phyloP scores from a whole-genome alignment of 2,888 invertebrate genomes.

The Odontomyia ornata region DNA sequence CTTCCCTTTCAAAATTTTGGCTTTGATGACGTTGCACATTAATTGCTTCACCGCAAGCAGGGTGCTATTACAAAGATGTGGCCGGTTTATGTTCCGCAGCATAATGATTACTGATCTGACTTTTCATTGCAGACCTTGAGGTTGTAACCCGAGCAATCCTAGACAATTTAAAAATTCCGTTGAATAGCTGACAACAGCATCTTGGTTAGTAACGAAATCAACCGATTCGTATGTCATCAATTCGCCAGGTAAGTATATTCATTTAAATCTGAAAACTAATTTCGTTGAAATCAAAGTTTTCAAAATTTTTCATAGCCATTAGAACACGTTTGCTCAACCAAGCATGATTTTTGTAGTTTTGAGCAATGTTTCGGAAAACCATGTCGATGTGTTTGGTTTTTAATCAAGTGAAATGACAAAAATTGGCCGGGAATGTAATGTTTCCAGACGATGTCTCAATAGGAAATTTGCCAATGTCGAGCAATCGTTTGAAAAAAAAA shows the following conservation, averaged over 20 bases:
- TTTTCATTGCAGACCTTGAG: constrained; percentile 52
- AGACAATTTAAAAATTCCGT: constrained; percentile 51
- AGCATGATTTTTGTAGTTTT: constrained; percentile 47
- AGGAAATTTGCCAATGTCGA: constrained; percentile 52
- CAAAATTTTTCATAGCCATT: constrained; percentile 50
- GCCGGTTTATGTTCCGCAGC: constrained; percentile 54
- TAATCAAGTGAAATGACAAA: constrained; percentile 50
- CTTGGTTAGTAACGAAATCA: constrained; percentile 46
- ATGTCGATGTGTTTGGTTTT: constrained; percentile 53
- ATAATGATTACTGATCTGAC: constrained; percentile 53
- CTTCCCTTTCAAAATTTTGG: too few relatives aligned
- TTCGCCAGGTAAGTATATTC: constrained; percentile 42
- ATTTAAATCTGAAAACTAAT: constrained; percentile 47
- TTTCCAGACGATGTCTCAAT: constrained; percentile 51
- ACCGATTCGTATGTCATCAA: constrained; percentile 48
- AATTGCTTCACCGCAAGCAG: constrained; percentile 54
- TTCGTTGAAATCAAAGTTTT: constrained; percentile 46
- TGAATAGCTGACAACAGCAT: constrained; percentile 50
- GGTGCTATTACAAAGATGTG: constrained; percentile 54
- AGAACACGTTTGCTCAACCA: constrained; percentile 51
- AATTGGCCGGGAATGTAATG: constrained; percentile 52
- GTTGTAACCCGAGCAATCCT: constrained; percentile 50
- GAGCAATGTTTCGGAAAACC: constrained; percentile 54
- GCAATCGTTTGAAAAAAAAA: too few relatives aligned
- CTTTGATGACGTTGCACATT: constrained; percentile 54